These are phyloP conservation scores for Patiria pectinifera DNA, from an alignment of 53 echinoderm and acorn worm genomes.

Conservation along the genomic window DNA sequence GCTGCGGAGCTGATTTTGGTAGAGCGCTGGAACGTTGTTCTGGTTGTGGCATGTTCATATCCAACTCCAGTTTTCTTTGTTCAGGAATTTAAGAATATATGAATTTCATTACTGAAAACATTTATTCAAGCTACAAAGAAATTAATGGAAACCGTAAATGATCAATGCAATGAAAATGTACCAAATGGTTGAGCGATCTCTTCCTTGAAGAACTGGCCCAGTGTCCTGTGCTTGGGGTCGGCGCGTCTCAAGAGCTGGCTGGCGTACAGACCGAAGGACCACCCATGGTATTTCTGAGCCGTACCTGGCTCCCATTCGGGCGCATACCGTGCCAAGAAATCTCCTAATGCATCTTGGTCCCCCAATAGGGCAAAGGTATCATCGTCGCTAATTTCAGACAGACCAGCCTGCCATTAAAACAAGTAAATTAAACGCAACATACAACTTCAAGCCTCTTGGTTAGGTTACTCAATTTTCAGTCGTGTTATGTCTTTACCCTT, in stretches of 20 bases:
- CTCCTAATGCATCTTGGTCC: constrained; percentile 41
- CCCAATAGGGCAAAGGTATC: background rate
- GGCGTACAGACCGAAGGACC: constrained; percentile 62
- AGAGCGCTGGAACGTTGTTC: no score
- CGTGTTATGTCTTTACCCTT: no score
- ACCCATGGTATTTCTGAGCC: constrained; percentile 78
- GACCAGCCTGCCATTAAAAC: constrained; percentile 63
- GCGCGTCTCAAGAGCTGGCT: constrained; percentile 74
- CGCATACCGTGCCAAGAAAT: constrained; percentile 61
- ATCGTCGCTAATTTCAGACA: background rate
- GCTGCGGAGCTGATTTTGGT: no score
- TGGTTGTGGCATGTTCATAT: no score
- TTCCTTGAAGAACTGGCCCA: constrained; percentile 84
- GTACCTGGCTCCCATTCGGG: constrained; percentile 86
- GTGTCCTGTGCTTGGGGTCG: constrained; percentile 76
- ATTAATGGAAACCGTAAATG: background rate
- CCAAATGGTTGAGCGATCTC: constrained; percentile 86
- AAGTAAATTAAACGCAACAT: constrained; percentile 18
- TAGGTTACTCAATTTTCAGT: no score
- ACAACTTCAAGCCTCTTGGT: background rate
- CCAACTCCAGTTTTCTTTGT: no score
- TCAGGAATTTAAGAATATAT: background rate
- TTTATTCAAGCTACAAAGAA: background rate
- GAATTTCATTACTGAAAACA: background rate
- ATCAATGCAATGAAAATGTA: background rate